phyloP scores from a whole-genome alignment of 2,888 invertebrate genomes.

The Molorchus minor region DNA sequence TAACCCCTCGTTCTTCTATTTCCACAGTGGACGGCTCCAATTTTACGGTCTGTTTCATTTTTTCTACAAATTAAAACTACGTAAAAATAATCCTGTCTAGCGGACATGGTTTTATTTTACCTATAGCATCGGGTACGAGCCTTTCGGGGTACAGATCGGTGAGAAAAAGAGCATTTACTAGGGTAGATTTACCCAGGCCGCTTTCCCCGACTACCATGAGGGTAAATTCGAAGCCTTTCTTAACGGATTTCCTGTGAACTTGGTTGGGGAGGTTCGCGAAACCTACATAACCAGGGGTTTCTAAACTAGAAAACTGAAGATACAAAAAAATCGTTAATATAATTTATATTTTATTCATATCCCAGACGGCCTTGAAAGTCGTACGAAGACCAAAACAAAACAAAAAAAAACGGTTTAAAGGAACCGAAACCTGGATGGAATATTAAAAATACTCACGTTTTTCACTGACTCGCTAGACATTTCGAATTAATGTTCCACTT shows the following conservation, averaged over 20 bases:
- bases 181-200: constrained; percentile 93
- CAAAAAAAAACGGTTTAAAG: not conserved
- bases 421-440: not conserved
- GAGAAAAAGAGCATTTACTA: constrained; percentile 93
- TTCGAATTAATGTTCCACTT: constrained; percentile 24
- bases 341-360: too few relatives aligned
- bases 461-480: constrained; percentile 71
- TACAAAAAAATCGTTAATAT: constrained; percentile 33
- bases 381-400: not conserved
- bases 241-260: constrained; percentile 96
- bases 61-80: constrained; percentile 68
- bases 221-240: constrained; percentile 97
- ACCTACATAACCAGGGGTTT: constrained; percentile 90
- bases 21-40: constrained; percentile 95
- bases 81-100: not conserved
- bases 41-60: constrained; percentile 91
- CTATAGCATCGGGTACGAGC: constrained; percentile 86
- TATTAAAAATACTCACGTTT: constrained; percentile 65
- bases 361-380: not conserved
- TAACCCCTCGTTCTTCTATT: constrained; percentile 95
- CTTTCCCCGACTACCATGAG: constrained; percentile 89
- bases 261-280: constrained; percentile 97
- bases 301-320: constrained; percentile 81
- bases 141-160: constrained; percentile 96
- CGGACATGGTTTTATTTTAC: constrained; percentile 67